Percentiles rank a stretch among this genome's conserved stretches.
Conservation (phyloP, 2,113 vertebrate species). For the Paramisgurnus dabryanus region DNA sequence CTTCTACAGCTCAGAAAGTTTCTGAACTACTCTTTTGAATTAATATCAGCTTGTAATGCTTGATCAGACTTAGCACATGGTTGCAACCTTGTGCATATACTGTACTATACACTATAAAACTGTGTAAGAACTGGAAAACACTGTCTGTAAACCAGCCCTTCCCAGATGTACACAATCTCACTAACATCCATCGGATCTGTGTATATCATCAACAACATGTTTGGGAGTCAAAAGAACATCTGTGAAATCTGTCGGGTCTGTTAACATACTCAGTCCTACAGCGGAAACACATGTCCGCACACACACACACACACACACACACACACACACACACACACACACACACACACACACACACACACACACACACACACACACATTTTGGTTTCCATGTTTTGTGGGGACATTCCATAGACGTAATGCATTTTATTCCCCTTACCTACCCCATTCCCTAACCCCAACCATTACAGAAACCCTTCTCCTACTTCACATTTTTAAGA, state of each 20-base stretch:
- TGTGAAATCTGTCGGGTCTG: neutral
- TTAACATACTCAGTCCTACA: neutral
- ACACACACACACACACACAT: neutral
- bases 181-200: slow-evolving; percentile 11
- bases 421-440: no score
- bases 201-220: slow-evolving; percentile 8
- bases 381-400: no score
- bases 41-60: neutral
- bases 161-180: neutral
- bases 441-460: no score
- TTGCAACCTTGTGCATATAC: neutral
- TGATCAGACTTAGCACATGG: neutral
- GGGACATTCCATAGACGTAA: no score
- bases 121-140: neutral
- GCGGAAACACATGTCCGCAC: neutral
- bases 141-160: neutral
- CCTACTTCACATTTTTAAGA: no score
- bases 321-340: no score
- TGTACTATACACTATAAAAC: no score
- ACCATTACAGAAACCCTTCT: no score
- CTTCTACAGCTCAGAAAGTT: no score
- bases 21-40: no score
- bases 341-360: neutral
- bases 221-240: slow-evolving; percentile 4
- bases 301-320: neutral